Base-by-base conservation (phyloP, 2,797 vertebrate species). In the Sebastes hopkinsi region DNA sequence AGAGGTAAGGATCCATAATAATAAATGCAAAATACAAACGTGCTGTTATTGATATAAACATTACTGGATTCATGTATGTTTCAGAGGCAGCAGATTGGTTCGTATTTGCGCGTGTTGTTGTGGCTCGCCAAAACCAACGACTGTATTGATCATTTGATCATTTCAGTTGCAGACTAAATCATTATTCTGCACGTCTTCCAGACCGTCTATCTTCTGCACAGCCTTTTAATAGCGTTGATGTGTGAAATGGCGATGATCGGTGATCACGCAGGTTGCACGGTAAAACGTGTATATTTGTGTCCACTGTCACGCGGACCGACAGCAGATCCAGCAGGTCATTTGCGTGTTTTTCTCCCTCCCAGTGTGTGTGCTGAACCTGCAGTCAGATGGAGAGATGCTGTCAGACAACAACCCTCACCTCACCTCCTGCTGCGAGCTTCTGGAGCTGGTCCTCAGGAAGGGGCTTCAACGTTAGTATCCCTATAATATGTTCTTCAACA, bases 361-460 rank as follows among this genome's bases (percentile, higher is more conserved):
- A 97, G 96, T 94, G n/a, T 96, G 90, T 74, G 95, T 97, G 67
- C 87, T 97, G 90, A 95, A 92, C 88, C 91, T 97, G 75, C 95
- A 96, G 90, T 84, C 92, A 10, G 91, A 87, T 12, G 86, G 71
- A 2, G 75, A 67, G 0, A 54, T 73, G 1, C 92, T 96, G 89
- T 94, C 91, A 0, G 97, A 97, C 75, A 62, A 83, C 71, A 95
- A 88, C 34, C 95, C 94, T 22, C 95, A 95, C 60, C 87, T 97
- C 32, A 50, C 87, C 30, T 92, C 94, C 34, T 94, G 96, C 77
- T 97, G 95, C 72, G 95, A 96, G 92, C 94, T 96, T 5, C 91
- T 97, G 29, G 96, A 97, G 87, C 90, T 92, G 89, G 93, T 97
- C 78, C 92, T 97, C 72, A 95, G 97, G 77, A 97, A 96, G 86